Conservation (phyloP, 2,797 vertebrate genomes). For the Clarias platycephalus region DNA sequence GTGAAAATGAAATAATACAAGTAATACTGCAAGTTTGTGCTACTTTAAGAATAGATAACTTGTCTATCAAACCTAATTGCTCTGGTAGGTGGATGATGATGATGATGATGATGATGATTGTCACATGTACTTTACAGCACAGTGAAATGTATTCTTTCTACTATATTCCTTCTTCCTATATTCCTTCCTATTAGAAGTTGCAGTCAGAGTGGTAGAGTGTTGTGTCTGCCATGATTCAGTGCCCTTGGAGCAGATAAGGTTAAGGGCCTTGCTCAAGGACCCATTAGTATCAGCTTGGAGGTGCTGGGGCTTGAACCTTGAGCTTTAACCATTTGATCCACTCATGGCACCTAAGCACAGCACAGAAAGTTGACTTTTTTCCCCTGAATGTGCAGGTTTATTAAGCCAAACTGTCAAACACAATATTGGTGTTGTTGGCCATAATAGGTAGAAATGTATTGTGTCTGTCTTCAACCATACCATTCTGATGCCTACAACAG, state of each 20-base stretch:
- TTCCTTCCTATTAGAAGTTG: too few relatives aligned
- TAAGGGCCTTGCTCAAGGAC: too few relatives aligned
- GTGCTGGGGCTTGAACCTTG: too few relatives aligned
- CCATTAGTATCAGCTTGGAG: too few relatives aligned
- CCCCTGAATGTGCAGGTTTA: constrained; percentile 1
- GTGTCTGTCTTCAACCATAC: constrained; percentile 9
- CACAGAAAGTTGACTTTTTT: background rate
- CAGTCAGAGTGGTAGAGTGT: too few relatives aligned
- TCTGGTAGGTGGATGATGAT: background rate
- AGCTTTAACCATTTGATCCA: too few relatives aligned
- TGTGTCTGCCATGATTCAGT: too few relatives aligned
- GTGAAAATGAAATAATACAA: background rate
- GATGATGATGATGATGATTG: too few relatives aligned
- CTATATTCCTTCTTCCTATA: too few relatives aligned
- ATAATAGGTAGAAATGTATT: background rate
- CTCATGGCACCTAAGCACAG: background rate
- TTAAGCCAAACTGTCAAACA: constrained; percentile 21
- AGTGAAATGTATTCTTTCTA: too few relatives aligned
- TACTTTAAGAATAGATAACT: background rate
- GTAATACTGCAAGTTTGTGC: background rate
- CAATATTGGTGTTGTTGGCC: background rate
- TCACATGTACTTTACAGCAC: too few relatives aligned
- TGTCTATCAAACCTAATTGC: background rate
- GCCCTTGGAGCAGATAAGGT: too few relatives aligned
- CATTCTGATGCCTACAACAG: background rate